Percentiles rank a stretch among this genome's conserved stretches.
These are phyloP conservation scores for Xestoiulus laeticollis DNA, from an alignment of 2,888 invertebrate genomes.

Conservation along the genomic window DNA sequence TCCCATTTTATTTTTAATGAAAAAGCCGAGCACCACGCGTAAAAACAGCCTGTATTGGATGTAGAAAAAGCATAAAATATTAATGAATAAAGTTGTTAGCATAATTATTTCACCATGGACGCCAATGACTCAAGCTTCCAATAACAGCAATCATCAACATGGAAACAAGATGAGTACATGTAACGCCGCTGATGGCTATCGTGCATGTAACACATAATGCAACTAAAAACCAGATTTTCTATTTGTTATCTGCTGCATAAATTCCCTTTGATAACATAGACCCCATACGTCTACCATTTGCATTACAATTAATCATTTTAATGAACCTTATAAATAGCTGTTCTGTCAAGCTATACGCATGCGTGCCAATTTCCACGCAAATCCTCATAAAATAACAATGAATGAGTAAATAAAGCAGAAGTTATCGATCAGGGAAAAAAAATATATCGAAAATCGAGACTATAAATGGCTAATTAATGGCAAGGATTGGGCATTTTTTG, in stretches of 20 bases:
- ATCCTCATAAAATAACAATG: neutral
- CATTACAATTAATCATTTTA: constrained; percentile 25
- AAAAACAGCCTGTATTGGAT: too few relatives aligned
- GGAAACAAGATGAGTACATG: neutral
- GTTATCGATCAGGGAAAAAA: neutral
- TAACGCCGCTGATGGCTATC: neutral
- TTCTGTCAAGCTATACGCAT: neutral
- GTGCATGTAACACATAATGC: neutral
- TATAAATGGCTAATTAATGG: neutral
- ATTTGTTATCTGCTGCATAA: constrained; percentile 10
- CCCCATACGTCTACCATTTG: neutral
- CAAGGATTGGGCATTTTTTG: neutral
- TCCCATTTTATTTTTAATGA: too few relatives aligned
- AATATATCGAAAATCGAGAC: neutral
- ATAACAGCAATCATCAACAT: neutral
- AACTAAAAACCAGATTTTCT: neutral
- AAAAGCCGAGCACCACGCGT: too few relatives aligned
- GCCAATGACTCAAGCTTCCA: neutral
- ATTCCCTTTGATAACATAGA: neutral
- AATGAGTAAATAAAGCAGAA: neutral
- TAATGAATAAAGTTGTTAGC: neutral
- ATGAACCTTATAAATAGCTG: neutral
- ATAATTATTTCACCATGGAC: neutral
- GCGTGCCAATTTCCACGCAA: neutral
- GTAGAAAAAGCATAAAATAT: neutral